Conservation (phyloP, 2,113 vertebrate species). For the Albula goreensis region DNA sequence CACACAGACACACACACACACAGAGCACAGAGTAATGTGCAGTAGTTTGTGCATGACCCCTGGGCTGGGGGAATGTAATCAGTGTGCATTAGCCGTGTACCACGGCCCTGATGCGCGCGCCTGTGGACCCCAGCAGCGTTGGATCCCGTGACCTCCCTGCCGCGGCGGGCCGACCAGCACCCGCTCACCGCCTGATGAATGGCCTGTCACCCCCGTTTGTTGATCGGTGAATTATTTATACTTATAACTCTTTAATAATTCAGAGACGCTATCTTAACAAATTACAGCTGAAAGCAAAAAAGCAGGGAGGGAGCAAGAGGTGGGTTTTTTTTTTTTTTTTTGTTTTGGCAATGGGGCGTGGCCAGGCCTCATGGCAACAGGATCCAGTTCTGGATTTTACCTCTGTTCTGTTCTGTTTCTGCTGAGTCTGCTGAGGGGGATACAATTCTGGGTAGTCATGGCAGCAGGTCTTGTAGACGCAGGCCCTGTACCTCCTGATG, state of each 20-base stretch:
- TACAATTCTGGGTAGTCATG: neutral
- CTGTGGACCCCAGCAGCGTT: constrained; percentile 54
- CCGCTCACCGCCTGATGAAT: constrained; percentile 79
- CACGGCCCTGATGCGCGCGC: constrained; percentile 35
- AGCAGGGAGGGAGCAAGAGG: constrained; percentile 66
- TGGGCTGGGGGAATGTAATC: constrained; percentile 36
- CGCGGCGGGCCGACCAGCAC: constrained; percentile 39
- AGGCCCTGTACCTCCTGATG: no score
- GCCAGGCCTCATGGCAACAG: constrained; percentile 54
- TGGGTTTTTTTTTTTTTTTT: constrained; percentile 17
- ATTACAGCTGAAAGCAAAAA: constrained; percentile 77
- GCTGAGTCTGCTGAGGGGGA: constrained; percentile 60
- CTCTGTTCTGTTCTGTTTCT: constrained; percentile 60
- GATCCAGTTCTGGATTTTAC: neutral
- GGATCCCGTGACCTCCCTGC: constrained; percentile 34
- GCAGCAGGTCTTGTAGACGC: neutral
- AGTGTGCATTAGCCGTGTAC: constrained; percentile 19
- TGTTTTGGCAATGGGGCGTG: constrained; percentile 56
- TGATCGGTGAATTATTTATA: constrained; percentile 94
- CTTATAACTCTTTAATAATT: constrained; percentile 88
- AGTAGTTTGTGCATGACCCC: constrained; percentile 6
- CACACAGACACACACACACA: neutral
- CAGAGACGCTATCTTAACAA: constrained; percentile 79
- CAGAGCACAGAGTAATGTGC: neutral
- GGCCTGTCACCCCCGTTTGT: constrained; percentile 84